Evolutionary conservation across 2,113 vertebrate species (phyloP).

Genomic region (Formicarius rufipectus): DNA sequence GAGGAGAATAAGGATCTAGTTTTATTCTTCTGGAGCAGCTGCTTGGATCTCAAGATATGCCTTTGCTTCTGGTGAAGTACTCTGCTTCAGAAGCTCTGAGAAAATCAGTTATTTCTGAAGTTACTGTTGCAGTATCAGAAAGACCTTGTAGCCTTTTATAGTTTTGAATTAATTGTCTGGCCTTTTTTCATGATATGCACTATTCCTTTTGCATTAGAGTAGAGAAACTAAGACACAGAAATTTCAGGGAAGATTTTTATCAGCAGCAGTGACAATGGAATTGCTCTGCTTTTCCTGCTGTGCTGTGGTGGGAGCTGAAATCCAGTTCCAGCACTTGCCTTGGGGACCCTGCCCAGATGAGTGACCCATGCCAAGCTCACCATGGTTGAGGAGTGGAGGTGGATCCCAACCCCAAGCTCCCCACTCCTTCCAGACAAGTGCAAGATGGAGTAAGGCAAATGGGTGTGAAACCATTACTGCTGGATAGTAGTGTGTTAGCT

Average conservation of each 20-base stretch:
- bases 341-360: fast-evolving
- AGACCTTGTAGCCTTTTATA: neutral
- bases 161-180: neutral
- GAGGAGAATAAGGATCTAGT: neutral
- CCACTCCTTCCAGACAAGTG: neutral
- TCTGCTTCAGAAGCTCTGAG: neutral
- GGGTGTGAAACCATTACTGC: neutral
- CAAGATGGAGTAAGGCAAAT: neutral
- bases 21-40: neutral
- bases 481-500: fast-evolving
- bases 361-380: neutral
- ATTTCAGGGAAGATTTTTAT: neutral
- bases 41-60: neutral
- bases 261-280: neutral
- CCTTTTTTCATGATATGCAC: fast-evolving
- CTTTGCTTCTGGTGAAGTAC: neutral
- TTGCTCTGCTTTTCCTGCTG: neutral
- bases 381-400: neutral
- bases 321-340: fast-evolving
- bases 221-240: neutral
- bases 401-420: neutral
- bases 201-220: neutral
- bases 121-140: neutral
- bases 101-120: neutral
- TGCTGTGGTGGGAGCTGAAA: neutral